These are phyloP conservation scores for Ladona fulva DNA, from an alignment of 1,140 invertebrate genomes.

Conservation along the genomic window DNA sequence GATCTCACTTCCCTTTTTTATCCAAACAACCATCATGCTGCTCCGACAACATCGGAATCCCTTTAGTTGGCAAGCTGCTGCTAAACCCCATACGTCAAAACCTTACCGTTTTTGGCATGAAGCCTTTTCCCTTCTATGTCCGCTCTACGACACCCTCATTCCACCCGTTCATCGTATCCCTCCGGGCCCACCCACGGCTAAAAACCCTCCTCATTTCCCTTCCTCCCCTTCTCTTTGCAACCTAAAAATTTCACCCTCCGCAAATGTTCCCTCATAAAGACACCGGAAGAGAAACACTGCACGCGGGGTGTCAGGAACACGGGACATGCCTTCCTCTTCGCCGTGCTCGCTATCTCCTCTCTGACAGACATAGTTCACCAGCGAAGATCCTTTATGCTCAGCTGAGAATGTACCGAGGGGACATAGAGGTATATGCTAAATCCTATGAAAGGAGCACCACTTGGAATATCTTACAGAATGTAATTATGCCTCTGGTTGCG, in stretches of 20 bases:
- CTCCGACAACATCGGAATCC: neutral
- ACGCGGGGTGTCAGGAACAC: neutral
- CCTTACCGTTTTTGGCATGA: neutral
- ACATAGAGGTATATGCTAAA: too few relatives aligned
- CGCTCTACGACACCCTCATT: neutral
- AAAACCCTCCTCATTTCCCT: neutral
- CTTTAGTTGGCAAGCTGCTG: neutral
- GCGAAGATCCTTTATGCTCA: too few relatives aligned
- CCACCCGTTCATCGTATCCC: neutral
- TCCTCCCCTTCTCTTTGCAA: neutral
- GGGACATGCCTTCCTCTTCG: neutral
- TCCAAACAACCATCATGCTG: too few relatives aligned
- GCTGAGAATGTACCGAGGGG: too few relatives aligned
- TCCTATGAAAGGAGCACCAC: too few relatives aligned
- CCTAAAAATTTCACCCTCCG: neutral
- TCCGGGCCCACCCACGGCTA: neutral
- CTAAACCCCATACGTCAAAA: neutral
- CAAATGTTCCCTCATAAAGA: conserved; percentile 1
- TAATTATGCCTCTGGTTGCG: too few relatives aligned
- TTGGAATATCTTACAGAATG: too few relatives aligned
- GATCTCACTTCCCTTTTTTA: too few relatives aligned
- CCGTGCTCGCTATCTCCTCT: too few relatives aligned
- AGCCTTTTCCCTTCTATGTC: neutral
- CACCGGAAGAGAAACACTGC: neutral
- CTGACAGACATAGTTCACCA: too few relatives aligned